Conservation (phyloP, 2,888 invertebrate species). For the Itoplectis maculator region DNA sequence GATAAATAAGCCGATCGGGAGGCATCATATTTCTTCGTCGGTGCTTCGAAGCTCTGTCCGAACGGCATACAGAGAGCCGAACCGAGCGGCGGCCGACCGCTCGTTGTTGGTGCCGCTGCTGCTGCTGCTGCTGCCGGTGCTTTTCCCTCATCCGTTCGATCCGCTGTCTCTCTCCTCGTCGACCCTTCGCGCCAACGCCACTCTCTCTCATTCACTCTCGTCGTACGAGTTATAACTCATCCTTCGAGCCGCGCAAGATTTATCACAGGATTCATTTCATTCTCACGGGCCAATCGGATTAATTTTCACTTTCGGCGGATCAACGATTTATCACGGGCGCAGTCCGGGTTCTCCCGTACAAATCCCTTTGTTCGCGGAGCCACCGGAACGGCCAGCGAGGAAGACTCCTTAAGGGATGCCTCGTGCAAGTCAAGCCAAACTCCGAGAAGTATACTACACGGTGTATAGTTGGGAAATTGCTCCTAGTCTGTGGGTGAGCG, state of each 20-base stretch:
- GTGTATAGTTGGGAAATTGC: slow-evolving; percentile 33
- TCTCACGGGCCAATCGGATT: slow-evolving; percentile 73
- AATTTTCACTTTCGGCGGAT: slow-evolving; percentile 74
- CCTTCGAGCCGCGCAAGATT: slow-evolving; percentile 70
- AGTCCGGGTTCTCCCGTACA: slow-evolving; percentile 38
- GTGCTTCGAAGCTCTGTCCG: slow-evolving; percentile 57
- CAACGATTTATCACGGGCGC: slow-evolving; percentile 61
- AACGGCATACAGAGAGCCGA: slow-evolving; percentile 41
- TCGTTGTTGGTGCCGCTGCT: background rate
- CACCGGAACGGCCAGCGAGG: slow-evolving; percentile 4
- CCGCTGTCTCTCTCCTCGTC: slow-evolving; percentile 1
- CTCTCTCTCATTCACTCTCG: slow-evolving; percentile 44
- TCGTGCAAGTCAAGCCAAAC: background rate
- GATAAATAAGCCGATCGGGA: slow-evolving; percentile 77
- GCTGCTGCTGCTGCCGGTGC: slow-evolving; percentile 22
- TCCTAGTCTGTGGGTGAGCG: slow-evolving; percentile 25
- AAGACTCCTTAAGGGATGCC: slow-evolving; percentile 5
- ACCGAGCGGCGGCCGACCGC: slow-evolving; percentile 38
- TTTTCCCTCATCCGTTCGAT: slow-evolving; percentile 41
- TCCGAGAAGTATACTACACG: slow-evolving; percentile 8
- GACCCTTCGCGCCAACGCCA: slow-evolving; percentile 1
- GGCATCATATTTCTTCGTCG: slow-evolving; percentile 79
- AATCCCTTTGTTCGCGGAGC: slow-evolving; percentile 51
- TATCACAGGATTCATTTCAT: slow-evolving; percentile 77
- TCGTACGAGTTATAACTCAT: slow-evolving; percentile 68